Base-by-base conservation (phyloP, 2,113 vertebrate genomes). In the Arvicanthis niloticus region DNA sequence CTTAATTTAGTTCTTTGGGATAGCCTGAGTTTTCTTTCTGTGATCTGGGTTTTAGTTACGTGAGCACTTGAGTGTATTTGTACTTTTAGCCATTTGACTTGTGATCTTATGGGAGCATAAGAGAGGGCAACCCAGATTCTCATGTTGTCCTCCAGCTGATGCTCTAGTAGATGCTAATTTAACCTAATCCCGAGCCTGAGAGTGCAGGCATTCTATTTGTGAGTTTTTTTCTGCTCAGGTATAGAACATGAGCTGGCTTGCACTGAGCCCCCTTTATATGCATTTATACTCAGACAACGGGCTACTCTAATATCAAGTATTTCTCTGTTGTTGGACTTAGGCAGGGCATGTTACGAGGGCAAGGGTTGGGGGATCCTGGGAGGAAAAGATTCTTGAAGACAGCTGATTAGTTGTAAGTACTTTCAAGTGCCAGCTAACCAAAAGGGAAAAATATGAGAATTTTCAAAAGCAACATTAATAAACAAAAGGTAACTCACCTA, bases 401-500 rank as follows among this genome's bases (percentile, higher is more conserved):
- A 88, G 70, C 31, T 89, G 48, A 24, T 91, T 87, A 91, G 78
- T 80, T 97, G 19, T 93, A 95, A 56, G 93, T 96, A 97, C 19
- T 75, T 91, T 22, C 0, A 8, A 96, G 97, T 94, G 42, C 26
- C 89, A 91, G 97, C 21, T 80, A 89, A 85, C 26, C 91, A 87
- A 73, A 94, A 85, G 56, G 8, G 5, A 40, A 31, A 58, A 84
- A 53, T 45, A 17, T 68, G 67, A 93, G 56, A 89, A 58, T 85
- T 97, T 87, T 94, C 88, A 62, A 95, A 97, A 65, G 37, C 53
- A 97, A 56, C 2, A 1, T 96, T 96, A 97, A 67, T 97, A 91
- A 97, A 95, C 34, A 96, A 97, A 93, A 97, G 75, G 81, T 92
- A 96, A 95, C 85, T 96, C 90, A 97, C 73, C 91, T 98, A 98